Percentiles rank a stretch among this genome's conserved stretches.
Conservation (phyloP, 2,113 vertebrate species). For the Tachuris rubrigastra region DNA sequence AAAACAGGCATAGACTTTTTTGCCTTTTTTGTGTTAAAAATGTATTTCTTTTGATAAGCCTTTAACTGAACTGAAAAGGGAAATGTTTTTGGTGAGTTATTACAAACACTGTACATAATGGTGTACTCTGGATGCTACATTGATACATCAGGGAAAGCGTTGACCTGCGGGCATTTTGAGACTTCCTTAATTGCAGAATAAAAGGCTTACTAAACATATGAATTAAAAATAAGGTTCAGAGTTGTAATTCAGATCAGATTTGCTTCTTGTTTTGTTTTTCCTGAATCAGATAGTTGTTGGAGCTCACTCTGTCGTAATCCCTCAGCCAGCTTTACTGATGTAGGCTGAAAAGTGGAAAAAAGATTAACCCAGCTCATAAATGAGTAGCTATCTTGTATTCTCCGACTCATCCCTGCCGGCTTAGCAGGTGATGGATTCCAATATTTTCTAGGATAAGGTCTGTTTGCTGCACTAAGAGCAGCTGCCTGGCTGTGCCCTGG, state of each 20-base stretch:
- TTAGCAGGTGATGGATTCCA: neutral
- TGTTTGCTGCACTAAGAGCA: neutral
- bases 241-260: conserved; percentile 41
- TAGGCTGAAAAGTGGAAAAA: neutral
- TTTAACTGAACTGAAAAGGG: neutral
- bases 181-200: conserved; percentile 21
- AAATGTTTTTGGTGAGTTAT: neutral
- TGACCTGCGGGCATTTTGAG: neutral
- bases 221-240: conserved; percentile 4
- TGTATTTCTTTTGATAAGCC: neutral
- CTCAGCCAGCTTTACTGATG: neutral
- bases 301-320: neutral
- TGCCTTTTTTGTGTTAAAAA: neutral
- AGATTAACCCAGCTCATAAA: neutral
- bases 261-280: neutral
- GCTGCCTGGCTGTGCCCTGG: neutral
- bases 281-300: neutral
- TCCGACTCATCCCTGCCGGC: neutral
- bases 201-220: neutral
- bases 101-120: neutral
- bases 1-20: neutral
- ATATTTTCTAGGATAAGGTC: neutral
- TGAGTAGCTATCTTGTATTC: neutral
- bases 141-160: neutral
- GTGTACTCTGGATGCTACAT: neutral